phyloP scores from a whole-genome alignment of 2,888 invertebrate genomes.

The Eilema caniola region DNA sequence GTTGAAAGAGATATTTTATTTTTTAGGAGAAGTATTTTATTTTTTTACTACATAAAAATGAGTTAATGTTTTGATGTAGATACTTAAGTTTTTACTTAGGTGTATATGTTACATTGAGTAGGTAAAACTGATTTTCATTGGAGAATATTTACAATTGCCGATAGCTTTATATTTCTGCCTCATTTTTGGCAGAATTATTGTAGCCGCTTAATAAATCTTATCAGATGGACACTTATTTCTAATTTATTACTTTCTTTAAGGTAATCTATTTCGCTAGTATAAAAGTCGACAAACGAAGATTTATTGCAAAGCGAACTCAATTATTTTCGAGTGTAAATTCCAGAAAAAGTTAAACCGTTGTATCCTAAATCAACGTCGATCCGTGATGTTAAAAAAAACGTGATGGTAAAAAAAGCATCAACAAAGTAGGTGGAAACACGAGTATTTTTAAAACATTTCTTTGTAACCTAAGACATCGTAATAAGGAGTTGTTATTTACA shows the following conservation, averaged over 20 bases:
- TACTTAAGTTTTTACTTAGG: no score
- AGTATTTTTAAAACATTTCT: conserved; percentile 34
- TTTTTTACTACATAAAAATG: no score
- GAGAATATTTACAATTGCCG: neutral
- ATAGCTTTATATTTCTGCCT: neutral
- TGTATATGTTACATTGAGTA: no score
- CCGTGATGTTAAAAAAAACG: neutral
- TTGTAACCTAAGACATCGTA: conserved; percentile 34
- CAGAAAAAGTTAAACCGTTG: neutral
- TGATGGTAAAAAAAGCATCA: conserved; percentile 6
- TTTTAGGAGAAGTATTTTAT: no score
- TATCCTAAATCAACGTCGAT: conserved; percentile 2
- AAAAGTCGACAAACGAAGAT: neutral
- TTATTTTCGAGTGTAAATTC: conserved; percentile 5
- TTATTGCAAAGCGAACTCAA: neutral
- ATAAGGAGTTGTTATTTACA: conserved; percentile 36
- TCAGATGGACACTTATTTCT: conserved; percentile 3
- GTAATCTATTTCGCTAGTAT: neutral
- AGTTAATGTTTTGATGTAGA: no score
- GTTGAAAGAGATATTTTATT: no score
- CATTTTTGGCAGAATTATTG: neutral
- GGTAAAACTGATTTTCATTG: neutral
- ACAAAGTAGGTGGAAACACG: conserved; percentile 17
- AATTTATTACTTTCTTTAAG: conserved; percentile 9
- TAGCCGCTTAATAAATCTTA: conserved; percentile 10